Evolutionary conservation across 2,888 invertebrate species (phyloP).

Genomic region (Aspidapion aeneum): DNA sequence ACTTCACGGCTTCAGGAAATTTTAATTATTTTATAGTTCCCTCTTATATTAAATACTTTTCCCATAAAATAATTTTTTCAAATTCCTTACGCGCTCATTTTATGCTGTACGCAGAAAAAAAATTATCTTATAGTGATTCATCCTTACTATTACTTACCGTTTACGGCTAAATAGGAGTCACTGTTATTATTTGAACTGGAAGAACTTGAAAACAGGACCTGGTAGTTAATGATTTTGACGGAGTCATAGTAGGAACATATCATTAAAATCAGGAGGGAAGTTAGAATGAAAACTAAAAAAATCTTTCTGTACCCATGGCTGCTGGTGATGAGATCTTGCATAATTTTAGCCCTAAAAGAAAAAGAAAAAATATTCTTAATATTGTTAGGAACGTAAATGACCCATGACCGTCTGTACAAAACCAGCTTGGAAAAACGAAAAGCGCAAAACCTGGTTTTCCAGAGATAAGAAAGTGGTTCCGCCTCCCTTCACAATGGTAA

Average conservation of each 20-base stretch:
- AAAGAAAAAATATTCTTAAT: constrained; percentile 7
- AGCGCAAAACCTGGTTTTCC: no score
- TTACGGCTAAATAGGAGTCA: not conserved
- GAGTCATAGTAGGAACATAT: constrained; percentile 31
- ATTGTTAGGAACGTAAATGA: not conserved
- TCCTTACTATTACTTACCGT: not conserved
- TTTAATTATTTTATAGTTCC: no score
- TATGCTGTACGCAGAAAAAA: no score
- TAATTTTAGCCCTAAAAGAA: constrained; percentile 28
- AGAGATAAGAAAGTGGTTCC: no score
- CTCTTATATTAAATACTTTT: no score
- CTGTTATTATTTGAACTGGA: not conserved
- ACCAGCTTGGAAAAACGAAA: no score
- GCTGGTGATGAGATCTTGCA: constrained; percentile 26
- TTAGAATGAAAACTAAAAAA: constrained; percentile 25
- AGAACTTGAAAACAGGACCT: constrained; percentile 10
- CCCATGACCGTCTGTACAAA: no score
- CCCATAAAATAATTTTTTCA: no score
- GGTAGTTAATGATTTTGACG: constrained; percentile 22
- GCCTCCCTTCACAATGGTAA: no score
- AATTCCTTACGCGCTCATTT: no score
- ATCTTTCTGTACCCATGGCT: constrained; percentile 22
- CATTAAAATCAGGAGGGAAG: constrained; percentile 25
- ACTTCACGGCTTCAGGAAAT: no score
- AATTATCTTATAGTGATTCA: no score